Evolutionary conservation across 2,113 vertebrate species (phyloP), one percentile per base, ranked within the genome.

Genomic region (Anseranas semipalmata): DNA sequence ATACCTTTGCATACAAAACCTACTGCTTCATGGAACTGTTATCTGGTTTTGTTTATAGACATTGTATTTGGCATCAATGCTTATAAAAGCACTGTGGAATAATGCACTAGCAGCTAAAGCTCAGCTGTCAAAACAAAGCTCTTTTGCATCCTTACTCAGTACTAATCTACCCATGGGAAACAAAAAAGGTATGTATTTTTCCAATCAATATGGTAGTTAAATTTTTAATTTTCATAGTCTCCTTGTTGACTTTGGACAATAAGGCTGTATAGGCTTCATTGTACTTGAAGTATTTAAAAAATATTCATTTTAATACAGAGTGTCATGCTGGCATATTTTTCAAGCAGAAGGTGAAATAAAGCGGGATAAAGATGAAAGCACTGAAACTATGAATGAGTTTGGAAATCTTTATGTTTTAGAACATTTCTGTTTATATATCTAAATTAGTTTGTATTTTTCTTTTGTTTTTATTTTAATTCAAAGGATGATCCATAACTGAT

Each of bases 71-170:
- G 99, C 99, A 60, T 99, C 99, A 72, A 99, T 99, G 99, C 98
- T 99, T 95, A 99, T 99, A 97, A 99, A 99, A 98, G 99, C 99
- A 27, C 98, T 99, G 88, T 99, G 99, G 99, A 99, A 99, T 97
- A 99, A 99, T 89, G 99, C 99, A 18, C 98, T 99, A 95, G 99
- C 99, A 60, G 99, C 99, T 85, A 99, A 99, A 91, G 99, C 99
- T 77, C 99, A 99, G 95, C 98, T 99, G 65, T 99, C 99, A 93
- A 99, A 99, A 90, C 99, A 99, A 97, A 99, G 99, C 97, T 99
- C 99, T 90, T 99, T 99, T 91, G 99, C 99, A 85, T 99, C 99
- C 35, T 98, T 99, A 94, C 98, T 99, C 93, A 99, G 99, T 98
- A 99, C 99, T 96, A 99, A 99, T 97, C 97, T 99, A 90, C 99